These are phyloP conservation scores for Tapirus indicus DNA, from an alignment of 2,797 vertebrate species.

Conservation along the genomic window DNA sequence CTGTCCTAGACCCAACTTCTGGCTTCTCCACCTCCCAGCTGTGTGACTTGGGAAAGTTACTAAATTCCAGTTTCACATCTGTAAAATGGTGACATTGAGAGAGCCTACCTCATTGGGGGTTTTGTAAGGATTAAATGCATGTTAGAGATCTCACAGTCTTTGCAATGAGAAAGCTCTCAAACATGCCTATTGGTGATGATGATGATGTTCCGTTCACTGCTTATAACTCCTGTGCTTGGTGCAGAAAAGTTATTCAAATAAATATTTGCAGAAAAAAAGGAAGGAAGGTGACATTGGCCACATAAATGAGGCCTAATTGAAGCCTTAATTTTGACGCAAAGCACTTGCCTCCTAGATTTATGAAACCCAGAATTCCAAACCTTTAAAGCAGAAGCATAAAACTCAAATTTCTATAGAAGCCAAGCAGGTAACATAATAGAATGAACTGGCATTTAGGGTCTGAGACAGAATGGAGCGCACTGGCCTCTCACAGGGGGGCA, in stretches of 20 bases:
- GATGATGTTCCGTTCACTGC: not conserved
- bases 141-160: not conserved
- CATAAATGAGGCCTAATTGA: not conserved
- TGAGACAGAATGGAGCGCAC: not conserved
- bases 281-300: not conserved
- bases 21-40: not conserved
- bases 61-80: not conserved
- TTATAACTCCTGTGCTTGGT: not conserved
- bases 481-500: not conserved
- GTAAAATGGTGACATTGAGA: not conserved
- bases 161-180: not conserved
- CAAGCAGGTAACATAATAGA: slow-evolving; percentile 21
- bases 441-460: not conserved
- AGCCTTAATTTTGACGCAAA: slow-evolving; percentile 15
- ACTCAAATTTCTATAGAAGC: not conserved
- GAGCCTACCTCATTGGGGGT: not conserved
- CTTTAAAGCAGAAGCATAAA: slow-evolving; percentile 1
- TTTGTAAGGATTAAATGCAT: not conserved
- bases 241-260: not conserved
- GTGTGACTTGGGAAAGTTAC: not conserved
- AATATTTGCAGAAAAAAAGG: not conserved
- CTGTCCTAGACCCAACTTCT: not conserved
- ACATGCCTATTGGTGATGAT: not conserved
- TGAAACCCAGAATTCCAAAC: slow-evolving; percentile 41
- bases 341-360: not conserved